Evolutionary conservation across 2,888 invertebrate species (phyloP).

Genomic region (Zele albiditarsus): DNA sequence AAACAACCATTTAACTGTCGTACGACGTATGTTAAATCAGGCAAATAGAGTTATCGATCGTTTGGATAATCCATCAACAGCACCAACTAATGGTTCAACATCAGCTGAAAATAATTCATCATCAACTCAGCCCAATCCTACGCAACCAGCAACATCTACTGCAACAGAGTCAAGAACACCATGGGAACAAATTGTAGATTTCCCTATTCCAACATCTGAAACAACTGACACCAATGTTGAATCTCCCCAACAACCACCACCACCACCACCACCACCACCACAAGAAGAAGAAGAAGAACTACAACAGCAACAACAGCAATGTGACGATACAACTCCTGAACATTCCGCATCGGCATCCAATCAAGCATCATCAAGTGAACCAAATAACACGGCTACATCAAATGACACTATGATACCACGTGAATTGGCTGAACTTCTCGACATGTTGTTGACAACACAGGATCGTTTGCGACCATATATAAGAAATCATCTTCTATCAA

Average conservation of each 20-base stretch:
- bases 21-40: conserved; percentile 74
- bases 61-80: conserved; percentile 69
- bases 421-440: conserved; percentile 76
- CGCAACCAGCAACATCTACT: conserved; percentile 16
- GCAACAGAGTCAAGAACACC: conserved; percentile 3
- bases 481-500: conserved; percentile 79
- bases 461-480: conserved; percentile 80
- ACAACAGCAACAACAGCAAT: conserved; percentile 37
- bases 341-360: conserved; percentile 32
- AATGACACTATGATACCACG: conserved; percentile 72
- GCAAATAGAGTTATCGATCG: conserved; percentile 72
- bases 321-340: conserved; percentile 34
- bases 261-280: no score
- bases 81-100: conserved; percentile 50
- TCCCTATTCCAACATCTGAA: background rate
- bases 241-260: conserved; percentile 37
- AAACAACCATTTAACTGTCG: conserved; percentile 74
- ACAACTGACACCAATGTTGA: background rate
- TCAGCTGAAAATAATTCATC: conserved; percentile 22
- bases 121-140: background rate
- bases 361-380: background rate
- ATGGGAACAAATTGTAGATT: conserved; percentile 20
- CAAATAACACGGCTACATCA: conserved; percentile 8
- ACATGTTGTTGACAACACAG: conserved; percentile 75
- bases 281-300: no score